phyloP scores from a whole-genome alignment of 30 jellyfish, hydroid and myxozoan genomes.

The Sanderia malayensis region DNA sequence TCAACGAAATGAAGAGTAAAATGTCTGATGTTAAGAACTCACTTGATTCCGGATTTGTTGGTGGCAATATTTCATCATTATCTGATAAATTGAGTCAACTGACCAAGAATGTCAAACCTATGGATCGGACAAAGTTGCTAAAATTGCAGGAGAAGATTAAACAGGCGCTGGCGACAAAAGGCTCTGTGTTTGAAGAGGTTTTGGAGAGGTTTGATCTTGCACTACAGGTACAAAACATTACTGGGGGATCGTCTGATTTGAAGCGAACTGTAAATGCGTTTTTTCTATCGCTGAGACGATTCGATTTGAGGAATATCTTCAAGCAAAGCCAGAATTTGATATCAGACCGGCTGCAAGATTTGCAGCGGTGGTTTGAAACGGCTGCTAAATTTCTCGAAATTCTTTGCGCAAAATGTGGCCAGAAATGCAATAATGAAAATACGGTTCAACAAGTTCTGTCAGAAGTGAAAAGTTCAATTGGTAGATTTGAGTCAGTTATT shows the following conservation, averaged over 20 bases:
- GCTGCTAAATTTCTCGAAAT: conserved; percentile 49
- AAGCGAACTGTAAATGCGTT: conserved; percentile 48
- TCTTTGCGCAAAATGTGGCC: conserved; percentile 63
- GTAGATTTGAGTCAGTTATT: conserved; percentile 16
- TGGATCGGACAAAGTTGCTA: conserved; percentile 32
- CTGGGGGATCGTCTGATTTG: conserved; percentile 72
- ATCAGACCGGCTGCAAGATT: conserved; percentile 49
- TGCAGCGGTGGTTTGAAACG: conserved; percentile 84
- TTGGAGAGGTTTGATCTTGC: conserved; percentile 78
- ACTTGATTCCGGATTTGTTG: conserved; percentile 43
- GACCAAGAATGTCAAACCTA: conserved; percentile 50
- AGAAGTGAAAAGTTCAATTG: conserved; percentile 24
- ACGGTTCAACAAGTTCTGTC: conserved; percentile 18
- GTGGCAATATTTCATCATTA: conserved; percentile 40
- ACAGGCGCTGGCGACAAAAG: conserved; percentile 39
- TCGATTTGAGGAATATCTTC: conserved; percentile 52
- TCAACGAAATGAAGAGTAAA: conserved; percentile 79
- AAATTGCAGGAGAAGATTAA: conserved; percentile 58
- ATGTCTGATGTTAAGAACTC: conserved; percentile 62
- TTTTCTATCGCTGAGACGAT: conserved; percentile 45
- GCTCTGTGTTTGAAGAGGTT: conserved; percentile 70
- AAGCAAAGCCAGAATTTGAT: conserved; percentile 62
- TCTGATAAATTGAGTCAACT: conserved; percentile 49
- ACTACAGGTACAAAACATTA: conserved; percentile 50
- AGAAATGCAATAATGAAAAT: conserved; percentile 49